These are phyloP conservation scores for Xenopus petersii DNA, from an alignment of 2,797 vertebrate genomes.

Conservation along the genomic window DNA sequence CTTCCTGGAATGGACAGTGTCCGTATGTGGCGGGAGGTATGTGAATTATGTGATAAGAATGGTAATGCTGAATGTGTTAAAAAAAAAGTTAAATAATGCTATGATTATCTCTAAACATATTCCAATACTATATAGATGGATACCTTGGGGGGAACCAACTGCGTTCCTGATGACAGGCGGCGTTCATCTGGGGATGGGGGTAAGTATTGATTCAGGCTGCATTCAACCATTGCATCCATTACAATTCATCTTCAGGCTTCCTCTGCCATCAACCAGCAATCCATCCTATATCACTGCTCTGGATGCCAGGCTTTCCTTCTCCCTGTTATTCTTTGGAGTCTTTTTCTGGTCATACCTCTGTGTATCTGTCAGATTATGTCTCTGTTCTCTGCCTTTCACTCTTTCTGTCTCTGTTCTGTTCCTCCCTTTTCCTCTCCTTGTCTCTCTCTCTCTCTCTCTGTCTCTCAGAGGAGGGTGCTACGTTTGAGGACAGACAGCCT, in stretches of 20 bases:
- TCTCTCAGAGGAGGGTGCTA: conserved; percentile 50
- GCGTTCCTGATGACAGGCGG: conserved; percentile 33
- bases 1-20: conserved; percentile 61
- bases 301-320: conserved; percentile 5
- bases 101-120: too few relatives aligned
- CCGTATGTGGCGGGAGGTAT: conserved; percentile 59
- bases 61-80: too few relatives aligned
- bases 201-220: conserved; percentile 29
- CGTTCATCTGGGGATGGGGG: conserved; percentile 46
- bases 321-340: conserved; percentile 8
- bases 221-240: conserved; percentile 56
- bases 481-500: conserved; percentile 48
- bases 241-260: conserved; percentile 50
- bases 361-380: conserved; percentile 20
- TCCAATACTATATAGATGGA: conserved; percentile 25
- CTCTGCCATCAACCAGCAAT: conserved; percentile 26
- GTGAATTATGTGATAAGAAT: not conserved
- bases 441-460: conserved; percentile 35
- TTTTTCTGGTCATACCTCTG: conserved; percentile 22
- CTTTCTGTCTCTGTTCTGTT: conserved; percentile 22
- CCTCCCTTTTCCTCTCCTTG: conserved; percentile 22
- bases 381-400: conserved; percentile 7
- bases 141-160: conserved; percentile 15
- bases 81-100: too few relatives aligned
- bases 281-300: conserved; percentile 7